A percentile compares a stretch with the other conserved stretches of the same genome.
phyloP scores from a whole-genome alignment of 1,140 invertebrate species.

The Platorchestia sp. region DNA sequence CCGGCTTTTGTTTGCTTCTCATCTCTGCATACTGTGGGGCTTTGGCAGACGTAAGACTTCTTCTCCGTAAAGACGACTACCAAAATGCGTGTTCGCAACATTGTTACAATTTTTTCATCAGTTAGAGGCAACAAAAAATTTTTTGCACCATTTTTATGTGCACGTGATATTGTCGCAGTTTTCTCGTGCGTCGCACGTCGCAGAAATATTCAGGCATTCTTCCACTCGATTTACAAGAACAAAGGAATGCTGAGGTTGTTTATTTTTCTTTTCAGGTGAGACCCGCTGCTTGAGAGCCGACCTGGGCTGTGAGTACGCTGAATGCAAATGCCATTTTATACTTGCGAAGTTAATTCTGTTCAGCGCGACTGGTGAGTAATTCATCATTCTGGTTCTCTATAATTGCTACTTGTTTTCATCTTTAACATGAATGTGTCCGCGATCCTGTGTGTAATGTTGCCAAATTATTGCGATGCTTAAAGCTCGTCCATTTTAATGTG shows the following conservation, averaged over 20 bases:
- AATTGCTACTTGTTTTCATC: not conserved
- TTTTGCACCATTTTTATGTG: no score
- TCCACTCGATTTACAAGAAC: not conserved
- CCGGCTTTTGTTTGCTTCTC: not conserved
- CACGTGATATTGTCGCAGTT: not conserved
- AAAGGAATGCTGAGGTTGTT: not conserved
- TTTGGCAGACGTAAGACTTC: not conserved
- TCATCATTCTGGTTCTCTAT: not conserved
- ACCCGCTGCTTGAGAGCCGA: not conserved
- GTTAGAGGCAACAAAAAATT: no score
- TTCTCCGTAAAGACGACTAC: not conserved
- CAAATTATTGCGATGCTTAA: not conserved
- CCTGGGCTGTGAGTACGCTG: not conserved
- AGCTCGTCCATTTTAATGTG: not conserved
- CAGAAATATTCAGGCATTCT: not conserved
- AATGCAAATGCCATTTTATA: not conserved
- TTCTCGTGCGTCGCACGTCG: not conserved
- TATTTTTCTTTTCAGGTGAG: not conserved
- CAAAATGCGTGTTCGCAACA: not conserved
- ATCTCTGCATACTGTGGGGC: not conserved
- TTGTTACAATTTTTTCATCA: not conserved
- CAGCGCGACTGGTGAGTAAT: not conserved
- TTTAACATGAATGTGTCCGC: not conserved
- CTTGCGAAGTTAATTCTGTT: not conserved
- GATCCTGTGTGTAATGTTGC: not conserved